A percentile compares a stretch with the other conserved stretches of the same genome.
Conservation (phyloP, 2,888 invertebrate genomes). For the Spodoptera exigua region DNA sequence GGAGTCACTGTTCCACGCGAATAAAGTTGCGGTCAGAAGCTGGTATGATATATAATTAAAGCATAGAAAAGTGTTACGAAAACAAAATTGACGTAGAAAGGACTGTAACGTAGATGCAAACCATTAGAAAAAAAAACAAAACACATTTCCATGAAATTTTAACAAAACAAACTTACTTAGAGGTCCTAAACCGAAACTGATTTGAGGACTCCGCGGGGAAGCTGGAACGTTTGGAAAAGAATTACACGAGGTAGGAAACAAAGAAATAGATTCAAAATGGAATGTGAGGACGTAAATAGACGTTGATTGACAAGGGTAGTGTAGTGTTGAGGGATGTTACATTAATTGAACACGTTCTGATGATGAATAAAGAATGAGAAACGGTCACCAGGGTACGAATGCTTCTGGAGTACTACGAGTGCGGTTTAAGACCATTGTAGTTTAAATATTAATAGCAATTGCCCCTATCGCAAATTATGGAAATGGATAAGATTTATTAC, state of each 20-base stretch:
- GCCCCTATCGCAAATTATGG: constrained; percentile 2
- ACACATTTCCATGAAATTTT: too few species aligned
- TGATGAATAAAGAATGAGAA: constrained; percentile 61
- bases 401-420: constrained; percentile 10
- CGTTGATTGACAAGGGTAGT: constrained; percentile 65
- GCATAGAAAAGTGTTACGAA: too few species aligned
- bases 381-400: constrained; percentile 18
- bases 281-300: constrained; percentile 52
- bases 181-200: constrained; percentile 15
- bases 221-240: constrained; percentile 28
- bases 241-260: constrained; percentile 38
- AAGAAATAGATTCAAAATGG: constrained; percentile 40
- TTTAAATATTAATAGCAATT: constrained; percentile 20
- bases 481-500: too few species aligned
- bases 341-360: constrained; percentile 59
- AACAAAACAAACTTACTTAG: background rate
- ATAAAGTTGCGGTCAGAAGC: too few species aligned
- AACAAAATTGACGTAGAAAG: too few species aligned
- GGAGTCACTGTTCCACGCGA: too few species aligned
- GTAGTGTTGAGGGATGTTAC: constrained; percentile 55
- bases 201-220: constrained; percentile 35
- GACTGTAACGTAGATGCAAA: too few species aligned
- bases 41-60: too few species aligned
- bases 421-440: background rate
- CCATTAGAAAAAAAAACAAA: background rate